phyloP scores from a whole-genome alignment of 2,888 invertebrate species.

The Linnaemya vulpina region DNA sequence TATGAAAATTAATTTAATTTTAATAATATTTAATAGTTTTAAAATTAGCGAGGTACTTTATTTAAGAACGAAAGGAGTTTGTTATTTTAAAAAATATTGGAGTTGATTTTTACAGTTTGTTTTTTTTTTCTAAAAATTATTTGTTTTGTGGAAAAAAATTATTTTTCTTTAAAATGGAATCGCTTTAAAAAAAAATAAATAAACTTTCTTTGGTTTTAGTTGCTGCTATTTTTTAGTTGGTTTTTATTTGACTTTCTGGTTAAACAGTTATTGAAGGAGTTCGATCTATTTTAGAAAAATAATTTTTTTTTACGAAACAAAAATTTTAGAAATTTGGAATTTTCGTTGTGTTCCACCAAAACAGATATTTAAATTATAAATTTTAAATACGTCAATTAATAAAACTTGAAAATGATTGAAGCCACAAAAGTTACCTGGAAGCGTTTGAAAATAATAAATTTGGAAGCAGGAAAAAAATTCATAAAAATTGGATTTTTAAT shows the following conservation, averaged over 20 bases:
- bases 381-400: not conserved
- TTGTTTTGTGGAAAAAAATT: constrained; percentile 57
- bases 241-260: constrained; percentile 55
- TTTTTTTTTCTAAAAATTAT: constrained; percentile 23
- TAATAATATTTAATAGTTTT: not conserved
- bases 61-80: constrained; percentile 4
- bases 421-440: constrained; percentile 1
- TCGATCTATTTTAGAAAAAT: constrained; percentile 28
- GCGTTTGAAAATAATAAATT: not conserved
- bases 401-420: constrained; percentile 7
- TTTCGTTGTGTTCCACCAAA: constrained; percentile 1
- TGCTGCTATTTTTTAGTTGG: constrained; percentile 57
- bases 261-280: constrained; percentile 16
- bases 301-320: constrained; percentile 32
- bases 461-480: not conserved
- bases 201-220: constrained; percentile 63
- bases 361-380: not conserved
- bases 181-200: constrained; percentile 40
- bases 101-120: constrained; percentile 21
- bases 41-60: constrained; percentile 64
- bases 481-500: not conserved
- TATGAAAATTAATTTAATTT: not conserved
- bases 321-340: constrained; percentile 43
- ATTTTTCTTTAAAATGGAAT: constrained; percentile 51
- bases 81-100: constrained; percentile 37